Conservation (phyloP, 2,888 invertebrate genomes). For the Salpingus planirostris region DNA sequence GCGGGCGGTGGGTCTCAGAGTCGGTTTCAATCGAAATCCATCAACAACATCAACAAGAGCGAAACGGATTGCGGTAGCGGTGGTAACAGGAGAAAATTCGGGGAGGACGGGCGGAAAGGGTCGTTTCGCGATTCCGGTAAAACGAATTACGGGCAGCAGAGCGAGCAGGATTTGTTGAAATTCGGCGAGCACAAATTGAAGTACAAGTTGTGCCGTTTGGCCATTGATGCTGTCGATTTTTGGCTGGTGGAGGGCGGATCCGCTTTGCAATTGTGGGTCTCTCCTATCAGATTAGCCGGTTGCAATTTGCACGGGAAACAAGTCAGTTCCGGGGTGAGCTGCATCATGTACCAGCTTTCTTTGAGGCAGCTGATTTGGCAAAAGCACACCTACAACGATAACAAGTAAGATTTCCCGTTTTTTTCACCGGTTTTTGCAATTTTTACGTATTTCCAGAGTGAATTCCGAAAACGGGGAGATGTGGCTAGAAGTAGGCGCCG, state of each 20-base stretch:
- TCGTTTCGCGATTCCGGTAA: constrained; percentile 11
- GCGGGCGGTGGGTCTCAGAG: constrained; percentile 7
- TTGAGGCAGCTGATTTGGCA: constrained; percentile 39
- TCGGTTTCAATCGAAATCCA: too few species aligned
- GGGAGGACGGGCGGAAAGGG: constrained; percentile 26
- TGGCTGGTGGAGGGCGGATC: constrained; percentile 85
- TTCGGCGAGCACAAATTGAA: constrained; percentile 51
- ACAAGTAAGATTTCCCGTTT: constrained; percentile 29
- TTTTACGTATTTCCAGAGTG: constrained; percentile 14
- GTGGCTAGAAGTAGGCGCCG: constrained; percentile 89
- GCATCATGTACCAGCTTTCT: constrained; percentile 51
- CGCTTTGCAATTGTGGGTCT: constrained; percentile 79
- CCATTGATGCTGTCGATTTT: constrained; percentile 82
- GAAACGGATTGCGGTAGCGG: constrained; percentile 7
- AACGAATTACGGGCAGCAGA: too few species aligned
- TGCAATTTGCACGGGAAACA: constrained; percentile 94
- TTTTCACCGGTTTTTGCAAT: neutral
- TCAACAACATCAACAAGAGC: constrained; percentile 16
- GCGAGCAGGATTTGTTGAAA: constrained; percentile 2
- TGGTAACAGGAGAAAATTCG: constrained; percentile 14
- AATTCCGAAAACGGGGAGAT: constrained; percentile 45
- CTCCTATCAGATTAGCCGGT: constrained; percentile 78
- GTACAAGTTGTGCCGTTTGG: constrained; percentile 84
- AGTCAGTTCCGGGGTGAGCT: constrained; percentile 82
- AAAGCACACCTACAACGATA: constrained; percentile 37